A percentile compares a stretch with the other conserved stretches of the same genome.
Evolutionary conservation across 2,888 invertebrate species (phyloP).

Genomic region (Himalopsyche kuldschensis): DNA sequence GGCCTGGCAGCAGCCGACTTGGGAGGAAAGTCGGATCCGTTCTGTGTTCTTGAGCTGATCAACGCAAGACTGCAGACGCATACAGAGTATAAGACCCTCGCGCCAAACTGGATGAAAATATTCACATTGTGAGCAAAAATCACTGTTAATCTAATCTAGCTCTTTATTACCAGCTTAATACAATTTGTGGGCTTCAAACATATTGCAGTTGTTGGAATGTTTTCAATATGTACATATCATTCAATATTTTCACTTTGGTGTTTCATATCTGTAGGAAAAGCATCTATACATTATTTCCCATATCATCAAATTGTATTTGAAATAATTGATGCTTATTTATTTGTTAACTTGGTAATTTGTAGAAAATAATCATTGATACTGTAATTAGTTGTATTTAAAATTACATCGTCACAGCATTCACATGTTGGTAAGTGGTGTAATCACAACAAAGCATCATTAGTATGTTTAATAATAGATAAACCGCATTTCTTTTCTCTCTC

Average conservation of each 20-base stretch:
- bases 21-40: slow-evolving; percentile 98
- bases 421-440: no score
- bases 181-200: neutral
- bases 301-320: no score
- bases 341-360: no score
- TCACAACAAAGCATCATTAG: no score
- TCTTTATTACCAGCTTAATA: neutral
- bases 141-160: no score
- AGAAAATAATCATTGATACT: no score
- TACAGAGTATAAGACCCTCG: slow-evolving; percentile 96
- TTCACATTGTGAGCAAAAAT: slow-evolving; percentile 85
- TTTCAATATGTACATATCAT: neutral
- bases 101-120: slow-evolving; percentile 98
- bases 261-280: neutral
- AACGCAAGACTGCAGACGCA: slow-evolving; percentile 96
- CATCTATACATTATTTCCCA: no score
- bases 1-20: slow-evolving; percentile 93
- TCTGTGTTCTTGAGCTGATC: slow-evolving; percentile 93
- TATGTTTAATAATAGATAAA: no score
- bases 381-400: no score
- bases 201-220: neutral
- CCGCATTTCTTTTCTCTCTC: no score
- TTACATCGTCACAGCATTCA: no score
- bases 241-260: neutral
- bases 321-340: no score